Base-by-base conservation (phyloP, 2,113 vertebrate genomes). In the Rhea pennata region DNA sequence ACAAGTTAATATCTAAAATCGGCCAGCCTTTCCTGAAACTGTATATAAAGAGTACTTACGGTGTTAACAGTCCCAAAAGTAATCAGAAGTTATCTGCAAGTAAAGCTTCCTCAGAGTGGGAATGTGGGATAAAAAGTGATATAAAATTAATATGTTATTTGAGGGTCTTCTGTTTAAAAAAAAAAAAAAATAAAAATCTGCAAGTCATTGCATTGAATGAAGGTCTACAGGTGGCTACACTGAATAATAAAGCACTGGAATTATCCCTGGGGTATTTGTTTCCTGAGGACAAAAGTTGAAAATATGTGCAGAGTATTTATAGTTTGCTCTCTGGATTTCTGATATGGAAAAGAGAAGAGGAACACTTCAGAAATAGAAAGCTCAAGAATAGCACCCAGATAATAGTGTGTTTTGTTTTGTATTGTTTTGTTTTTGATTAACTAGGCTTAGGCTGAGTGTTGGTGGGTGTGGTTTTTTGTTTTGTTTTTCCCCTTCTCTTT, bases 1-100 rank as follows among this genome's bases (percentile, higher is more conserved):
- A 12, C 51, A 72, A 78, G 13, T 95, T 96, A 93, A 84, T 95
- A 90, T 50, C 69, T 96, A 59, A 95, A 97, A 94, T 93, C 17
- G 42, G 44, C 71, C 59, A 42, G 22, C 71, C 23, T 46, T 95
- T 96, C 81, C 84, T 96, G 81, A 97, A 92, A 91, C 23, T 92
- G 88, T 50, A 40, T 48, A 44, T 10, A 50, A 85, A 94, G 77
- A 75, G 50, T 87, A 95, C 96, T 95, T 95, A 92, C 96, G 83
- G 59, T 93, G 8, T 81, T 95, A 81, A 95, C 94, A 46, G 66
- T 84, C 75, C 44, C 72, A 95, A 83, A 95, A n/a, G 48, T 51
- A 48, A 93, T 46, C 31, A 83, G 40, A 94, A 88, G 87, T 26
- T 72, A 87, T 80, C 62, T 97, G 74, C 70, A 88, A 88, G 40